Base-by-base conservation (phyloP, 2,888 invertebrate species). In the Troides helena region DNA sequence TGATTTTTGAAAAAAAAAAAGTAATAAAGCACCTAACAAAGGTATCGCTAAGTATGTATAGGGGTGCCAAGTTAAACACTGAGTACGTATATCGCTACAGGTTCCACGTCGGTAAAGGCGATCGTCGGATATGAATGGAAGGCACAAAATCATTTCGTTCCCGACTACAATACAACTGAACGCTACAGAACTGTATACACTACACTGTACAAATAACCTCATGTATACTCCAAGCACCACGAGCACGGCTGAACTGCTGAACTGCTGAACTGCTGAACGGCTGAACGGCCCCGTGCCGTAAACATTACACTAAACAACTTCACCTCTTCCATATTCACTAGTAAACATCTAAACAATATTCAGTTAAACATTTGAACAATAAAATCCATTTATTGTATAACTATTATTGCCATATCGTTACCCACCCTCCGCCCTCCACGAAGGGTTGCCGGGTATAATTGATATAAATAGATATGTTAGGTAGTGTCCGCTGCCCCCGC, bases 121-220 rank as follows among this genome's bases (percentile, higher is more conserved):
- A 85, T 82, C 85, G 86, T 90, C 84, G 80, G 90, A 91, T 90
- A 90, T 92, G 91, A 91, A 88, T 87, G 80, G 84, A 92, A 92
- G 92, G 92, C 92, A 92, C 91, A 86, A 87, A 86, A 81, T 81
- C 76, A 77, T 74, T 73, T 74, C 77, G 69, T 72, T 21, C 76
- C 12, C 14, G 14, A 4, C 14, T 46, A 39, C 39, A 10, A 0
- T 46, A 46, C 12, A 14, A 77, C 73, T 72, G 72, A 78, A 81
- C 81, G 72, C 66, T 75, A 73, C 78, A 80, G 80, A 76, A 74
- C 74, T 77, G 79, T 80, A 80, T 78, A 53, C 75, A 74, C 74
- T 78, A 78, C 73, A 72, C 72, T 62, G 65, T 73, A 73, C 74
- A 69, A 75, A 76, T 77, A 78, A 78, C 79, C 77, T 75, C n/a